These are phyloP conservation scores for Drosophila lacertosa DNA, from an alignment of 1,140 invertebrate species.

Conservation along the genomic window DNA sequence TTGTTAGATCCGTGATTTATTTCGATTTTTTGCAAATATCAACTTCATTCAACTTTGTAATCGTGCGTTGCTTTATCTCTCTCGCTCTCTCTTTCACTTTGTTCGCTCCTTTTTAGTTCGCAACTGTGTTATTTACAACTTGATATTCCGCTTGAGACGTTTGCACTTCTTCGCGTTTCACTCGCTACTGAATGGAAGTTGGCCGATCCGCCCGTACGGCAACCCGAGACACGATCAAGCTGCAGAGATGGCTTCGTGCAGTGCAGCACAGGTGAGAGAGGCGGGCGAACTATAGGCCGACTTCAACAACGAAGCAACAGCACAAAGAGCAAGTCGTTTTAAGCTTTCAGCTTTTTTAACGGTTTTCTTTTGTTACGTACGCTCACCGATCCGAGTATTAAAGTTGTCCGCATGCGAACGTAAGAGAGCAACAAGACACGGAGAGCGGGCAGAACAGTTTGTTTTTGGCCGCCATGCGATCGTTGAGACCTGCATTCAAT, in stretches of 20 bases:
- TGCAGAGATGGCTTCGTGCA: slow-evolving; percentile 33
- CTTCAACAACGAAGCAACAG: slow-evolving; percentile 29
- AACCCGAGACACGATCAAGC: slow-evolving; percentile 36
- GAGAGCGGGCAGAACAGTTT: neutral
- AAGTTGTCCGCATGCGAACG: neutral
- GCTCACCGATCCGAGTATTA: neutral
- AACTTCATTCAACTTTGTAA: slow-evolving; percentile 78
- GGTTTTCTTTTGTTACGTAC: slow-evolving; percentile 11
- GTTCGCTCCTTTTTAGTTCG: slow-evolving; percentile 37
- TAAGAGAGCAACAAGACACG: slow-evolving; percentile 5
- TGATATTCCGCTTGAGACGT: slow-evolving; percentile 65
- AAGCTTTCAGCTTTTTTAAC: slow-evolving; percentile 36
- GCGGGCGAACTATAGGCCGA: neutral
- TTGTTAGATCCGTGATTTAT: slow-evolving; percentile 68
- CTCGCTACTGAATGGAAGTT: slow-evolving; percentile 57
- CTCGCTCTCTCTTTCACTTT: slow-evolving; percentile 42
- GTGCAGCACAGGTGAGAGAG: slow-evolving; percentile 33
- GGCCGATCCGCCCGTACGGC: slow-evolving; percentile 18
- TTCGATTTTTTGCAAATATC: slow-evolving; percentile 69
- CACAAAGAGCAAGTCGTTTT: slow-evolving; percentile 7
- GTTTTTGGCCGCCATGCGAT: slow-evolving; percentile 9
- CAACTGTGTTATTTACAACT: slow-evolving; percentile 63
- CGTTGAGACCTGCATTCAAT: slow-evolving; percentile 19
- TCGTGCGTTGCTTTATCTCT: slow-evolving; percentile 43
- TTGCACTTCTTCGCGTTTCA: slow-evolving; percentile 76